A percentile compares a stretch with the other conserved stretches of the same genome.
Conservation (phyloP, 1,140 invertebrate species). For the Neodiprion virginianus region DNA sequence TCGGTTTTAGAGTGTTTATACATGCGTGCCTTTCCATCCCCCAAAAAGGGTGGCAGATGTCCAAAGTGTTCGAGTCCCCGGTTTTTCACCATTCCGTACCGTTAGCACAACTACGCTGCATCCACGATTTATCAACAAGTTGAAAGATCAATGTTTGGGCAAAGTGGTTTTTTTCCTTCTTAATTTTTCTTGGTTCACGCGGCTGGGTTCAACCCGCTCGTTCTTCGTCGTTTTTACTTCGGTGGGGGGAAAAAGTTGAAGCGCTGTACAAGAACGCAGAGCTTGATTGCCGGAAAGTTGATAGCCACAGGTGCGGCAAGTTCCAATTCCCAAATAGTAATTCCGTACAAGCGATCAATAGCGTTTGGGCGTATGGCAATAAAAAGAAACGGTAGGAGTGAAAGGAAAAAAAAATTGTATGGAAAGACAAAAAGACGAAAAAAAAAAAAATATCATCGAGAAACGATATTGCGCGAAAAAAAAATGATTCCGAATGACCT, state of each 20-base stretch:
- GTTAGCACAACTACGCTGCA: too few relatives aligned
- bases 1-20: background rate
- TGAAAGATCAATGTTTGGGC: too few relatives aligned
- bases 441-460: background rate
- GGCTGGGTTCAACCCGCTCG: too few relatives aligned
- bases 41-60: too few relatives aligned
- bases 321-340: background rate
- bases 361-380: background rate
- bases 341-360: conserved; percentile 1
- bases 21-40: background rate
- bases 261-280: background rate
- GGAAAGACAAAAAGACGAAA: background rate
- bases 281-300: background rate
- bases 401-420: background rate
- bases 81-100: too few relatives aligned
- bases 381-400: background rate
- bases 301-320: background rate
- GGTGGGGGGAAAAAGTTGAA: background rate
- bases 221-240: too few relatives aligned
- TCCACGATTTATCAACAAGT: too few relatives aligned
- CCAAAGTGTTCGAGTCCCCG: too few relatives aligned
- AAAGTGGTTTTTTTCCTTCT: too few relatives aligned
- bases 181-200: too few relatives aligned
- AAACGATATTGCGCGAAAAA: too few relatives aligned
- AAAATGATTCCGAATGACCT: background rate